Evolutionary conservation across 1,140 invertebrate species (phyloP).

Genomic region (Cotesia glomerata): DNA sequence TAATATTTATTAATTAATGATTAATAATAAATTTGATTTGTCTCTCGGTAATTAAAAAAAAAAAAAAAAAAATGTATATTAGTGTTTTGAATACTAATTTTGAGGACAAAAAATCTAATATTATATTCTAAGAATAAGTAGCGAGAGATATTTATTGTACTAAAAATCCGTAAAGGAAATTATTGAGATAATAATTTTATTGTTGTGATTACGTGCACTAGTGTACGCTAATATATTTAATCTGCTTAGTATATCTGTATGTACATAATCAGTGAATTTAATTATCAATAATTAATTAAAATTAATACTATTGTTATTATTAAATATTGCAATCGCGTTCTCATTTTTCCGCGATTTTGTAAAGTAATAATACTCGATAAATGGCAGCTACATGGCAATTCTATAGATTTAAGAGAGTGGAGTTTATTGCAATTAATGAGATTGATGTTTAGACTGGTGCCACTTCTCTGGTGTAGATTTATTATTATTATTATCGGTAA

Average conservation of each 20-base stretch:
- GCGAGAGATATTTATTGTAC: constrained; percentile 8
- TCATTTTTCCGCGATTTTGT: too few species aligned
- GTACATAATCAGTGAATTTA: constrained; percentile 57
- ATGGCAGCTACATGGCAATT: not conserved
- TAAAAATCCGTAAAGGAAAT: not conserved
- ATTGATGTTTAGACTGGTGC: too few species aligned
- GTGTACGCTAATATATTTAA: constrained; percentile 61
- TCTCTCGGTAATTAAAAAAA: too few species aligned
- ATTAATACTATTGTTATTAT: too few species aligned
- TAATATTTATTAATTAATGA: too few species aligned
- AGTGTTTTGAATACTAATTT: not conserved
- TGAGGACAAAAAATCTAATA: not conserved
- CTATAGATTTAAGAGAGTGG: not conserved
- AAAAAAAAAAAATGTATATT: not conserved
- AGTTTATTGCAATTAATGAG: too few species aligned
- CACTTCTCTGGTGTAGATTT: too few species aligned
- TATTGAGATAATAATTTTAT: constrained; percentile 49
- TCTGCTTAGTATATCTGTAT: constrained; percentile 60
- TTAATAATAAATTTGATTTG: too few species aligned
- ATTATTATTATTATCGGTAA: too few species aligned
- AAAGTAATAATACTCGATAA: too few species aligned
- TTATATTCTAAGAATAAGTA: constrained; percentile 2
- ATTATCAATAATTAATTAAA: too few species aligned
- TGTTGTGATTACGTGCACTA: constrained; percentile 62
- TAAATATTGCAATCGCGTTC: too few species aligned